Evolutionary conservation across 1,140 invertebrate genomes (phyloP), one percentile per base, ranked within the genome.

Genomic region (Tribolium castaneum): DNA sequence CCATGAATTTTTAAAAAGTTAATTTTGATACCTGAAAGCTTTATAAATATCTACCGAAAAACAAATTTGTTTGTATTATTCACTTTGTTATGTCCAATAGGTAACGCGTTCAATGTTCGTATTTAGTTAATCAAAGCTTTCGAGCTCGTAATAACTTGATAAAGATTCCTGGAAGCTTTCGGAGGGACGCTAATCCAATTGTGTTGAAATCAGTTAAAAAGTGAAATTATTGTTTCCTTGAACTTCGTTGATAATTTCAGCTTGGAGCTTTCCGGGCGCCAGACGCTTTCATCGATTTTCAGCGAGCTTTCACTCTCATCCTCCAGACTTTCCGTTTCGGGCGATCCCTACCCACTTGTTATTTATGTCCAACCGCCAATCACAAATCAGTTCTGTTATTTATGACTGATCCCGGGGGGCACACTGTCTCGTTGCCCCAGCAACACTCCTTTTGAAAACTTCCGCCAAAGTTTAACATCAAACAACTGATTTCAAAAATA

Each of bases 211-310:
- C 59, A 13, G 25, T 14, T 35, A 66, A 66, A 52, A 73, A 73
- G 49, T 19, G 71, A 73, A 73, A 73, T 54, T 3, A 66, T 66
- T 45, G 34, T 77, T 77, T 70, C 75, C 75, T 77, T 77, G 75
- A 77, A 77, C 75, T 77, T 71, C 62, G 50, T 49, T 51, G 51
- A 70, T 54, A 71, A 71, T 52, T 70, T 25, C 49, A 52, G 70
- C 70, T 66, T 66, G 49, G 59, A 77, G 59, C 59, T 77, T 77
- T 77, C 75, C 66, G 66, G 75, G 75, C 62, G 66, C 75, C 75
- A 77, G 75, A 77, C 75, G 75, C 51, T 56, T 66, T 54, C 75
- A 77, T 77, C 51, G 75, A 77, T 77, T 77, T 77, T 70, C 75
- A 49, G 10, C 12, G 71, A 35, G 71, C 71, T 73, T 73, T 73